These are phyloP conservation scores for Myiagra hebetior DNA, from an alignment of 2,113 vertebrate genomes.

Conservation along the genomic window DNA sequence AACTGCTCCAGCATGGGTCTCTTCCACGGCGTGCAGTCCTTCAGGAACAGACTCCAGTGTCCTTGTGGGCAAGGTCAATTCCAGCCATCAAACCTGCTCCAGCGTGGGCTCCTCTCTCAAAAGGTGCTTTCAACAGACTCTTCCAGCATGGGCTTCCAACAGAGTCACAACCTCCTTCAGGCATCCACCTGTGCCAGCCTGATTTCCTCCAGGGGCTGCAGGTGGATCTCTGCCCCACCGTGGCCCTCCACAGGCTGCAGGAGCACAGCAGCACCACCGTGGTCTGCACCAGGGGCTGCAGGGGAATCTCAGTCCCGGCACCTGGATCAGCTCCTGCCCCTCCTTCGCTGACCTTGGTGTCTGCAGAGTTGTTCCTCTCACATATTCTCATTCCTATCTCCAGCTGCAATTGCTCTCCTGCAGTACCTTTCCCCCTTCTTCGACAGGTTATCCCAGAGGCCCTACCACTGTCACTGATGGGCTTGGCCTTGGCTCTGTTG, in stretches of 20 bases:
- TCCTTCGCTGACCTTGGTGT: background rate
- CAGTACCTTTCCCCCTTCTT: background rate
- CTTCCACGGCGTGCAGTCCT: background rate
- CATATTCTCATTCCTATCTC: background rate
- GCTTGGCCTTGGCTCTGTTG: background rate
- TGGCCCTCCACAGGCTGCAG: background rate
- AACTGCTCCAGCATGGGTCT: background rate
- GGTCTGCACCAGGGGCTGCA: background rate
- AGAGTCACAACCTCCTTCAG: background rate
- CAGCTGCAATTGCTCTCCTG: background rate
- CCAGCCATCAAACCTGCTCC: background rate
- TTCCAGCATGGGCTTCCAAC: background rate
- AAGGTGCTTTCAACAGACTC: background rate
- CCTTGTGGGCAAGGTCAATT: background rate
- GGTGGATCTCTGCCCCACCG: background rate
- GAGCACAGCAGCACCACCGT: background rate
- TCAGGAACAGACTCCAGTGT: background rate
- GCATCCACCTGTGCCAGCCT: background rate
- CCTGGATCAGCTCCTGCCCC: background rate
- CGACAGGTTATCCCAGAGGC: background rate
- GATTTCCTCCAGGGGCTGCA: accelerated
- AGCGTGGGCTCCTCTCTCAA: background rate
- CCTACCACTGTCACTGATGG: background rate
- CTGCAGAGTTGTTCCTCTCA: background rate
- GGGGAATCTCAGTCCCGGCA: accelerated